Evolutionary conservation across 1,140 invertebrate genomes (phyloP), one percentile per base, ranked within the genome.

Genomic region (Lineus longissimus): DNA sequence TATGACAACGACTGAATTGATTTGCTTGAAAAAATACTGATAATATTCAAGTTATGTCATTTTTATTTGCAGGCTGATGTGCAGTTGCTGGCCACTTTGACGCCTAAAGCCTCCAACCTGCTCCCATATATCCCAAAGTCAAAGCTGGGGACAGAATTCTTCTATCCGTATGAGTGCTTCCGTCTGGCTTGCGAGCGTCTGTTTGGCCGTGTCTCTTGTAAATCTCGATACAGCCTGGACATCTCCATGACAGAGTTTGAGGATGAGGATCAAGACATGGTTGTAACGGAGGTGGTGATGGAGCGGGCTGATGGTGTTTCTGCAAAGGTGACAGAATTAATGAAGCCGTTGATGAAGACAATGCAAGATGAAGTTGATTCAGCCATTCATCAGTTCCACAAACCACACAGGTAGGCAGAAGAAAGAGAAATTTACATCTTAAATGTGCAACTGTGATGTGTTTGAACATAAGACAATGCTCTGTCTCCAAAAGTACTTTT

Each of bases 161-260:
- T 65, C 36, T 70, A 65, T 29, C 67, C 69, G 2, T 73, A 73
- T 36, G 51, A 68, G 55, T 73, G 71, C 63, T 71, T 68, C 45
- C 62, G 67, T 15, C 62, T 73, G 19, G 64, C 58, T 0, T 73
- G 71, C 66, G 71, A 73, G 45, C 43, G 61, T 15, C 59, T 73
- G 43, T 71, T 57, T 60, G 70, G 71, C 13, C 68, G 62, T 43
- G 64, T 63, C 6, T 30, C 43, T 4, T 73, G 71, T 57, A 65
- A 70, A 43, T 58, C 58, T 4, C 55, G 63, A 6, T 72, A 72
- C 60, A 70, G 63, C 56, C 29, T 45, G 17, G 66, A 72, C 19
- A 59, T 72, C 13, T 69, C 71, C 27, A 47, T 36, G 40, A 56
- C 41, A 29, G 71, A 70, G 22, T 72, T 65, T 60, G 56, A 45